These are phyloP conservation scores for Lasioglossum oenotherae DNA, from an alignment of 2,888 invertebrate species.

Conservation along the genomic window DNA sequence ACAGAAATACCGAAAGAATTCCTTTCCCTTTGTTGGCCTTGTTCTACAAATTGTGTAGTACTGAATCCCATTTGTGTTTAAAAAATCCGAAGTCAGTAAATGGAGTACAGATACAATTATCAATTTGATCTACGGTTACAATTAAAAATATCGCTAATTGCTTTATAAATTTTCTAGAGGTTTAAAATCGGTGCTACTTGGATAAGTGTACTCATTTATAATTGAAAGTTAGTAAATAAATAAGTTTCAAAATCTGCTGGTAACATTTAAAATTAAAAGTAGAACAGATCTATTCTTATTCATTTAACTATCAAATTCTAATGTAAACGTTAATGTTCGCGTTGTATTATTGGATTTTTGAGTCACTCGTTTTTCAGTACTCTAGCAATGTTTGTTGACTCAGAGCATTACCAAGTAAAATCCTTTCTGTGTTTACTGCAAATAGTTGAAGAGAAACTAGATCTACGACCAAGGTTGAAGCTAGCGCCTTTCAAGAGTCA, in stretches of 20 bases:
- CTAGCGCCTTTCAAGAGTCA: neutral
- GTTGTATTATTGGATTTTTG: neutral
- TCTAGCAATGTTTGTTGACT: neutral
- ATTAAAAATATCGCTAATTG: neutral
- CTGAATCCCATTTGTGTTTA: neutral
- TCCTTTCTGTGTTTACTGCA: neutral
- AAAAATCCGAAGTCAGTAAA: neutral
- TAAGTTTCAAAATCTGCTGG: neutral
- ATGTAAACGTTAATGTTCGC: neutral
- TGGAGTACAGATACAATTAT: neutral
- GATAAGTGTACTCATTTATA: neutral
- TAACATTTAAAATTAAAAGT: neutral
- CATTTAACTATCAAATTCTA: neutral
- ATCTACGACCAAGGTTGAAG: neutral
- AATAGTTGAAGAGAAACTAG: neutral
- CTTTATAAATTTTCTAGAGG: neutral
- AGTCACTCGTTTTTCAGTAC: neutral
- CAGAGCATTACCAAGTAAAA: neutral
- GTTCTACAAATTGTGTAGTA: neutral
- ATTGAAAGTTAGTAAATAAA: neutral
- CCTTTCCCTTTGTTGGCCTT: conserved; percentile 6
- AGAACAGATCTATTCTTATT: neutral
- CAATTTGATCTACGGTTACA: neutral
- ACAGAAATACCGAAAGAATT: neutral
- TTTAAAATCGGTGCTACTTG: neutral